Percentiles rank a stretch among this genome's conserved stretches.
Evolutionary conservation across 2,113 vertebrate species (phyloP).

Genomic region (Zootoca vivipara): DNA sequence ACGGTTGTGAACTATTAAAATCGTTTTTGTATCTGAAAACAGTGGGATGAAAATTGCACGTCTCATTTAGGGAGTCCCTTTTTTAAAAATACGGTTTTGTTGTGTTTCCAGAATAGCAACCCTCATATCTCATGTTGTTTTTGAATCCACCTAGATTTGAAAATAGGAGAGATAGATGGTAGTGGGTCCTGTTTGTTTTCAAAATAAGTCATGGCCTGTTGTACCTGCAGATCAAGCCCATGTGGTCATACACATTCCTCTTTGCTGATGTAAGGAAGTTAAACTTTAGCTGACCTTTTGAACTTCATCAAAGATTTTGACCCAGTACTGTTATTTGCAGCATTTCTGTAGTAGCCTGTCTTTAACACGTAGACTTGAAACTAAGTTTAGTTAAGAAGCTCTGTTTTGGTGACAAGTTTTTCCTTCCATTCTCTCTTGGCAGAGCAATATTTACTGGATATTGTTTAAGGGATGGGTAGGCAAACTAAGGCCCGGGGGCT

Average conservation of each 20-base stretch:
- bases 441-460: not conserved
- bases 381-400: not conserved
- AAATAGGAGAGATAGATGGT: not conserved
- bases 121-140: not conserved
- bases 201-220: not conserved
- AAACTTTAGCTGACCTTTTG: not conserved
- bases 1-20: not conserved
- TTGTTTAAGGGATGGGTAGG: no score
- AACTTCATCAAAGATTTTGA: not conserved
- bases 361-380: not conserved
- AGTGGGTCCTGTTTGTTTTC: not conserved
- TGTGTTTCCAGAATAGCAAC: not conserved
- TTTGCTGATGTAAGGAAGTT: not conserved
- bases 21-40: not conserved
- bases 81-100: not conserved
- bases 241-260: not conserved
- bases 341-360: not conserved
- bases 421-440: accelerated
- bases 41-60: not conserved
- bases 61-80: no score
- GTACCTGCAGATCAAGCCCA: no score
- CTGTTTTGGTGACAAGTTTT: conserved; percentile 3
- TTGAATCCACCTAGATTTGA: not conserved
- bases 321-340: not conserved
- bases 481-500: no score